These are phyloP conservation scores for Myotis lucifugus DNA, from an alignment of 2,113 vertebrate genomes.

Conservation along the genomic window DNA sequence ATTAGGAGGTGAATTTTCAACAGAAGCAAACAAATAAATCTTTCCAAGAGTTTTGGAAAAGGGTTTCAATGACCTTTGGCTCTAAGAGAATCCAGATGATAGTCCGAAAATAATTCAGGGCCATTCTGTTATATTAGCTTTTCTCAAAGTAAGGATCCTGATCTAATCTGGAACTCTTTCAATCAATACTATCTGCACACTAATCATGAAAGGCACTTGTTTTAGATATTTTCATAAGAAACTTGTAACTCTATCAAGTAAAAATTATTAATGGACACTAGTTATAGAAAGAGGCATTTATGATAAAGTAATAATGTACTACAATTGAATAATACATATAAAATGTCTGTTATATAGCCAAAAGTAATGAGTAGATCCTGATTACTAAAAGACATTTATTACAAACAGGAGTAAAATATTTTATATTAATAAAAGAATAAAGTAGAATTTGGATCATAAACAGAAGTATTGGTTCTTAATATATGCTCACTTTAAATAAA, in stretches of 20 bases:
- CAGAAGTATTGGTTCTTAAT: conserved; percentile 46
- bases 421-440: background rate
- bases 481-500: conserved; percentile 60
- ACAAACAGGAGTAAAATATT: conserved; percentile 45
- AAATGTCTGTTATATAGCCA: background rate
- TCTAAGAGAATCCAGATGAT: background rate
- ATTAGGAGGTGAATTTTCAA: background rate
- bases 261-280: background rate
- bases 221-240: conserved; percentile 8
- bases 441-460: conserved; percentile 45
- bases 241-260: background rate
- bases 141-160: background rate
- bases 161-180: background rate
- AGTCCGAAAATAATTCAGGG: background rate
- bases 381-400: conserved; percentile 9
- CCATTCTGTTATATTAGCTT: background rate
- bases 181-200: background rate
- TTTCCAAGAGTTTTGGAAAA: background rate
- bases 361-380: background rate
- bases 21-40: background rate
- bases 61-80: background rate
- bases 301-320: background rate
- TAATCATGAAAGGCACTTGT: background rate
- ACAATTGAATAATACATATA: background rate
- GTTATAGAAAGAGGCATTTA: background rate